Percentiles rank a stretch among this genome's conserved stretches.
Conservation (phyloP, 2,113 vertebrate genomes). For the Aplodontia rufa region DNA sequence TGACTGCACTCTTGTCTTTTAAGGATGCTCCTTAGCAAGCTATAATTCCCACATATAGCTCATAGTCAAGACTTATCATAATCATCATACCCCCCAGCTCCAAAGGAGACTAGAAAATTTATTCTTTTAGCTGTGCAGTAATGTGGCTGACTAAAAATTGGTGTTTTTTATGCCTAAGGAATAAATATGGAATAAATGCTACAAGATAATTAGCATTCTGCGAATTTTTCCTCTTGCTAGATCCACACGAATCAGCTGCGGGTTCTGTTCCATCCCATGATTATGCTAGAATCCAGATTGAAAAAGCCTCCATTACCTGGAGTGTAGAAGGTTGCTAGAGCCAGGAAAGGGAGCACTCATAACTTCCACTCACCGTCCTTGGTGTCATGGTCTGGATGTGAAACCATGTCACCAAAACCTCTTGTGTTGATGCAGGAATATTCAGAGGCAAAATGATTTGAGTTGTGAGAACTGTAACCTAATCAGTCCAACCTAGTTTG, state of each 20-base stretch:
- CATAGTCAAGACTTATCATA: background rate
- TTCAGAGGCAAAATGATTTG: too few relatives aligned
- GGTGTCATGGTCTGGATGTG: too few relatives aligned
- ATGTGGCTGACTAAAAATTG: background rate
- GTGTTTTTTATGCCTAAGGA: background rate
- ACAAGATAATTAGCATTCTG: background rate
- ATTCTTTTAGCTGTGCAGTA: background rate
- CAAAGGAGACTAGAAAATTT: background rate
- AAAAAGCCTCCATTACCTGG: background rate
- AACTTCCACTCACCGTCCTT: background rate
- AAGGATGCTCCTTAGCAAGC: background rate
- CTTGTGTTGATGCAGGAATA: too few relatives aligned
- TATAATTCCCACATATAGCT: background rate
- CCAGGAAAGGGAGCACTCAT: background rate
- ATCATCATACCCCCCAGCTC: background rate
- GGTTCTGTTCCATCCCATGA: background rate
- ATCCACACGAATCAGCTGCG: background rate
- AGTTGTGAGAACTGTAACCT: too few relatives aligned
- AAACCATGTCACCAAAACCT: too few relatives aligned
- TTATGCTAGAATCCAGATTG: background rate
- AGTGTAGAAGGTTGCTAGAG: background rate
- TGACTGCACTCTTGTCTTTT: background rate
- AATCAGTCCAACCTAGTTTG: too few relatives aligned
- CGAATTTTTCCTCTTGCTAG: background rate
- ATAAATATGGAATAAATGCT: background rate